These are phyloP conservation scores for Invenusta paracnida DNA, from an alignment of 2,888 invertebrate species.

Conservation along the genomic window DNA sequence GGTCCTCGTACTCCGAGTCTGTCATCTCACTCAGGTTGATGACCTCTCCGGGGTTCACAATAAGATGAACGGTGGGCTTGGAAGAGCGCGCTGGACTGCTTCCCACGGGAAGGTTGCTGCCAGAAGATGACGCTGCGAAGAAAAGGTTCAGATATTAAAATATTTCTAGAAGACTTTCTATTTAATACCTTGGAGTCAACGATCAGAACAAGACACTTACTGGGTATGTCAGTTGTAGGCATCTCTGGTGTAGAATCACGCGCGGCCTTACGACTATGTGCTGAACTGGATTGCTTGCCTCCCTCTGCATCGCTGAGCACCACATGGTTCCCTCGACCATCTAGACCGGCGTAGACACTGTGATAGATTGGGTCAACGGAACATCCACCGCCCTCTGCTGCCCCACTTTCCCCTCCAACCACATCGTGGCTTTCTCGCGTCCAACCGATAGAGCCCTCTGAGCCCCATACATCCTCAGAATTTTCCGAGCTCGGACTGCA, in stretches of 20 bases:
- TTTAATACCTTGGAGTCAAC: no score
- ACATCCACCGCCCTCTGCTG: background rate
- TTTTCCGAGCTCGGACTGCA: background rate
- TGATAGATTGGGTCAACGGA: background rate
- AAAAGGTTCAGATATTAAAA: no score
- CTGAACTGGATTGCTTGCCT: background rate
- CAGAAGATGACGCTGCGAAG: no score
- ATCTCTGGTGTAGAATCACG: background rate
- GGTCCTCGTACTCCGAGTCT: slow-evolving; percentile 7
- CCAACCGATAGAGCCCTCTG: background rate
- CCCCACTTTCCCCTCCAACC: no score
- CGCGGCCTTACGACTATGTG: background rate
- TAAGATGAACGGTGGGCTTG: background rate
- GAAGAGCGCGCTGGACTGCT: no score
- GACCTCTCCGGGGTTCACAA: slow-evolving; percentile 1
- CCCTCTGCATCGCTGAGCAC: background rate
- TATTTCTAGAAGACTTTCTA: no score
- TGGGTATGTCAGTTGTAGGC: no score
- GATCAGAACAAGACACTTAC: no score
- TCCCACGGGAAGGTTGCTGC: no score
- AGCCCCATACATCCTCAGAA: background rate
- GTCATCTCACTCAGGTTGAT: slow-evolving; percentile 11
- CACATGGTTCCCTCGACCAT: background rate
- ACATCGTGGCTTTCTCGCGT: background rate
- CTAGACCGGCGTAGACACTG: background rate